phyloP scores from a whole-genome alignment of 2,888 invertebrate genomes.

The Pseudococcus viburni region DNA sequence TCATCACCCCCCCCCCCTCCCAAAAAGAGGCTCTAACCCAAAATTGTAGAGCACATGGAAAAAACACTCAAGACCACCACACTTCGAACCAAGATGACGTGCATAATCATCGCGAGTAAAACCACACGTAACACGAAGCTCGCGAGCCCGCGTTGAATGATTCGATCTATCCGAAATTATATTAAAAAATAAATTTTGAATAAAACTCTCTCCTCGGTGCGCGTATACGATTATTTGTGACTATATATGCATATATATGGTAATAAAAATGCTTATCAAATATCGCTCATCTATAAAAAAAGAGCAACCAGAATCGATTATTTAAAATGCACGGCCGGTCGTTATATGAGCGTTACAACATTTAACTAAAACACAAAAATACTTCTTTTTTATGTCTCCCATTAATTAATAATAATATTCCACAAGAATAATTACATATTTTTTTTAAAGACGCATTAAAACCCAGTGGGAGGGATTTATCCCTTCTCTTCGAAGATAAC shows the following conservation, averaged over 20 bases:
- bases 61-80: neutral
- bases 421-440: conserved; percentile 65
- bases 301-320: conserved; percentile 64
- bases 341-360: conserved; percentile 32
- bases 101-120: no score
- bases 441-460: conserved; percentile 65
- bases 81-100: neutral
- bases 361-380: conserved; percentile 58
- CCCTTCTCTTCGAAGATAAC: conserved; percentile 64
- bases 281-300: conserved; percentile 64
- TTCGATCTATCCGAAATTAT: conserved; percentile 4
- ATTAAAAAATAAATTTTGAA: neutral
- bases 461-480: conserved; percentile 65
- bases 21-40: no score
- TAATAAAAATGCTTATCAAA: conserved; percentile 65
- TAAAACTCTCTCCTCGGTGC: neutral
- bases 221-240: conserved; percentile 30
- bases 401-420: conserved; percentile 65
- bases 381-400: conserved; percentile 64
- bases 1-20: no score
- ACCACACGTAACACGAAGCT: neutral
- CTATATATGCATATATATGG: conserved; percentile 19
- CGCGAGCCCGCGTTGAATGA: neutral
- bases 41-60: no score
- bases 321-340: conserved; percentile 61